Evolutionary conservation across 2,113 vertebrate species (phyloP), one percentile per base, ranked within the genome.

Genomic region (Periophthalmus modestus): DNA sequence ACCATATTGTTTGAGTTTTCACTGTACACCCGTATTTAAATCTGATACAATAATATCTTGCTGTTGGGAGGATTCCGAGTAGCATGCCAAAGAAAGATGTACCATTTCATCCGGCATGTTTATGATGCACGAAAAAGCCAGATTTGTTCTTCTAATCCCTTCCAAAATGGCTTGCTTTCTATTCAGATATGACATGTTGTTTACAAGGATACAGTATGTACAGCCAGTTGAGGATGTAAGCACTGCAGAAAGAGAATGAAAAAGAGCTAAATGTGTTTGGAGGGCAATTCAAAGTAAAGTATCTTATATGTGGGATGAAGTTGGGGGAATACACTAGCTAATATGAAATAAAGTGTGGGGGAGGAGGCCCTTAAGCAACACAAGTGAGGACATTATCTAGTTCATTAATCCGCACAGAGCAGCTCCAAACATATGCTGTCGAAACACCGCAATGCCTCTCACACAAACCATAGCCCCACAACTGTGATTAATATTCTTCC

Each of bases 231-330:
- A 46, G 13, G 21, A 59, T 62, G 83, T 85, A 81, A 73, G 28
- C 46, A 13, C 69, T 24, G 33, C 43, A 19, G 34, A 80, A 75
- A 73, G 67, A 19, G 61, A 86, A 75, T 86, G 70, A 87, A 24
- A 82, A 79, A 47, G 23, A 52, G 69, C 69, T 55, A 46, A 69
- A 79, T 82, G 63, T 28, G 74, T 74, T 77, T 71, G 68, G 79
- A 88, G 74, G 75, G 66, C 71, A 80, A 82, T 65, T 79, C 67
- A 87, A 79, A 87, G 74, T 71, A 67, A 85, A 69, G 69, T 70
- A 68, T 86, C 74, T 85, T 82, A 87, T 91, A 72, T 82, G 67
- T 50, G n/a, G 70, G 47, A 79, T 76, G 76, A 80, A 81, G 77
- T 87, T 52, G 24, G 68, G 71, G 72, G 68, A 79, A 87, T 61